Base-by-base conservation (phyloP, 92 coral and sea anemone species). In the Nematostella vectensis region DNA sequence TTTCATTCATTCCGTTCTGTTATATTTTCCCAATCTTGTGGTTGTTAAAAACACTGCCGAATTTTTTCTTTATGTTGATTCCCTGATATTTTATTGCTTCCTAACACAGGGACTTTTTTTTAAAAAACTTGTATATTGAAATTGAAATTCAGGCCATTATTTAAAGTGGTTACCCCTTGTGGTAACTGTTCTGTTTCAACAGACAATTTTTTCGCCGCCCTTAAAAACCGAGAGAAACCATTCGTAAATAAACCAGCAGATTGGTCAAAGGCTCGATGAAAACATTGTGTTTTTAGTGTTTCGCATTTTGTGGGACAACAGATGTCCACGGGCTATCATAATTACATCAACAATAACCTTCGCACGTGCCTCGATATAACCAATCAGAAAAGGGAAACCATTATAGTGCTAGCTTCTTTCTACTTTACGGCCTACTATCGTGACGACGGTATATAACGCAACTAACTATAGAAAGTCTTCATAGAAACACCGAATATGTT, bases 241-340 rank as follows among this genome's bases (percentile, higher is more conserved):
- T 59, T 56, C 75, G 86, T 79, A 74, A 79, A 79, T 74, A 74
- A 79, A 75, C 74, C 82, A 74, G 67, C 73, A 57, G 82, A 29
- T 62, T 69, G 66, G 52, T 63, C 47, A 52, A 22, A 45, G 23
- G 9, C 42, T 36, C 8, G 42, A 9, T 45, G 51, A 45, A 45
- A 45, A 44, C 55, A 62, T 55, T 40, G 63, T 58, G 60, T 62
- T 43, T 62, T 40, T 85, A 72, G 78, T 85, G 88, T 74, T 69
- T 63, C 70, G 62, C 63, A 75, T 65, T 85, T 75, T 58, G 75
- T 68, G 80, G 76, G 59, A 17, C 61, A 47, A 68, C 94, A 85
- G 94, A 85, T 80, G 94, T 69, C 55, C 71, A 55, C 59, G 47
- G 30, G 69, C 66, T 79, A 79, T 76, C 78, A 79, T 73, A 83